Conservation (phyloP, 92 coral and sea anemone species). For the Hydrozoanthus gracilis region DNA sequence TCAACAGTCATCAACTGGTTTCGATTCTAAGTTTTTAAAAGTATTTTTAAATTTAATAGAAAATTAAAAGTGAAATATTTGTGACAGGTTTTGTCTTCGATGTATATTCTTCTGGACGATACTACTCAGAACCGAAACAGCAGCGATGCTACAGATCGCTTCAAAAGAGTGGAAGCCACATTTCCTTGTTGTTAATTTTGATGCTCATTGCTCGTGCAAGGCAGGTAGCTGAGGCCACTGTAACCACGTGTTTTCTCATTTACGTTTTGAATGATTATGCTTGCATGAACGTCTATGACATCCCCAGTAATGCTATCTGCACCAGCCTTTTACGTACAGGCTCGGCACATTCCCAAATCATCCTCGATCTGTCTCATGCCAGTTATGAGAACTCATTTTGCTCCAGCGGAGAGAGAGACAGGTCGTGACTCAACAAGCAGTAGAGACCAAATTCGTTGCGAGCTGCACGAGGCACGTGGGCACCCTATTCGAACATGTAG, state of each 20-base stretch:
- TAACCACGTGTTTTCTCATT: conserved; percentile 63
- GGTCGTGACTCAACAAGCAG: conserved; percentile 50
- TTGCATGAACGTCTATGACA: conserved; percentile 48
- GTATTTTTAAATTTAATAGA: background rate
- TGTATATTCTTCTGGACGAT: conserved; percentile 33
- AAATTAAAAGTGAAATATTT: background rate
- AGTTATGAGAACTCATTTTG: conserved; percentile 67
- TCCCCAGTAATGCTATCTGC: conserved; percentile 63
- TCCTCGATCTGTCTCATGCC: conserved; percentile 58
- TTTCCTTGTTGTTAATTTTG: conserved; percentile 36
- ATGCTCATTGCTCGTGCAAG: conserved; percentile 44
- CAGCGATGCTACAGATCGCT: conserved; percentile 59
- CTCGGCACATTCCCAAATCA: conserved; percentile 65
- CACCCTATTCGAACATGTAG: conserved; percentile 37
- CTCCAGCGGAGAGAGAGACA: conserved; percentile 49
- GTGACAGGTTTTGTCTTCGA: conserved; percentile 46
- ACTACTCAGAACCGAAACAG: conserved; percentile 22
- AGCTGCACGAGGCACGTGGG: conserved; percentile 59
- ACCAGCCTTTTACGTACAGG: conserved; percentile 55
- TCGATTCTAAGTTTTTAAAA: no score
- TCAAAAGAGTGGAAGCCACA: conserved; percentile 59
- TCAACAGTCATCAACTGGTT: no score
- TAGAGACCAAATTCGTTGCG: conserved; percentile 61
- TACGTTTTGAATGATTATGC: conserved; percentile 62
- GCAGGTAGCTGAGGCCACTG: conserved; percentile 64